Conservation (phyloP, 2,113 vertebrate species). For the Oenanthe melanoleuca region DNA sequence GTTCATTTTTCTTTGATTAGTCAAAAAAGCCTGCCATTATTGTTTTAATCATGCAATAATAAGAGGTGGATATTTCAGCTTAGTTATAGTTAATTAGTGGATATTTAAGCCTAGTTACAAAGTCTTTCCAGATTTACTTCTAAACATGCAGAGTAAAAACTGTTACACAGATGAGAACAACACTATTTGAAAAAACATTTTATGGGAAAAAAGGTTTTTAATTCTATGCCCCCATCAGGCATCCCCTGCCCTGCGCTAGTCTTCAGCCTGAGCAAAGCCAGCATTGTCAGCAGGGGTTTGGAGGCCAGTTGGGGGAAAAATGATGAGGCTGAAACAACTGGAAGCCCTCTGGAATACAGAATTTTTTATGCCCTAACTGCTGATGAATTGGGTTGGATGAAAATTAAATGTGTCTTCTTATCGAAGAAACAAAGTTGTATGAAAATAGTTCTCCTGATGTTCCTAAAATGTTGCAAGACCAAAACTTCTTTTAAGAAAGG, state of each 20-base stretch:
- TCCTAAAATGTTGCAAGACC: background rate
- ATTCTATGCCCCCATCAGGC: fast-evolving
- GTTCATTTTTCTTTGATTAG: slow-evolving; percentile 32
- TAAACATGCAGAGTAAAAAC: background rate
- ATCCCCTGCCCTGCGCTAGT: background rate
- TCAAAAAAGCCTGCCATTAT: background rate
- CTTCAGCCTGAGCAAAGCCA: background rate
- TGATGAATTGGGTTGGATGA: background rate
- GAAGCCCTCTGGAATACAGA: background rate
- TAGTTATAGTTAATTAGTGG: background rate
- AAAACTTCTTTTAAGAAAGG: background rate
- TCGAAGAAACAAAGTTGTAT: background rate
- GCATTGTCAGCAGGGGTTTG: background rate
- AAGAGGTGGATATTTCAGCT: background rate
- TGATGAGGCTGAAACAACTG: background rate
- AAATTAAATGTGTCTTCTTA: background rate
- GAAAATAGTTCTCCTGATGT: background rate
- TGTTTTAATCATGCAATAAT: slow-evolving; percentile 13
- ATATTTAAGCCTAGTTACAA: background rate
- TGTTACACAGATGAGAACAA: background rate
- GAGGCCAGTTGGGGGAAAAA: background rate
- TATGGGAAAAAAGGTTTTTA: background rate
- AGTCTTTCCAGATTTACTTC: background rate
- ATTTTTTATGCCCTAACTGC: background rate
- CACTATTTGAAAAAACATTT: background rate